Evolutionary conservation across 2,797 vertebrate genomes (phyloP).

Genomic region (Tragelaphus eurycerus): DNA sequence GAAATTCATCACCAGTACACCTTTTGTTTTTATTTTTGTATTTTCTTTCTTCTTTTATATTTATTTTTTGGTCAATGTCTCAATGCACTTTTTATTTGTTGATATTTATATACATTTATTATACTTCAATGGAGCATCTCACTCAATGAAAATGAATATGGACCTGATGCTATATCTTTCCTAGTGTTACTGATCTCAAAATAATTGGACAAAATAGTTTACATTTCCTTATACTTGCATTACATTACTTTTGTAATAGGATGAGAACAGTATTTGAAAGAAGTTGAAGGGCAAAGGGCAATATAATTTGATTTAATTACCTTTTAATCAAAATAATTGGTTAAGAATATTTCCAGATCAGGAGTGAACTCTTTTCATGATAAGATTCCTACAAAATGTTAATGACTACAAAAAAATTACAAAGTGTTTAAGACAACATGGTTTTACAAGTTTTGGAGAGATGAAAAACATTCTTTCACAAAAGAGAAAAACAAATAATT

Average conservation of each 20-base stretch:
- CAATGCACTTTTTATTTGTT: background rate
- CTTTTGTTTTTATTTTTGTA: background rate
- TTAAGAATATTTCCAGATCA: conserved; percentile 33
- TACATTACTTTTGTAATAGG: conserved; percentile 24
- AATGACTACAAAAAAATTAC: background rate
- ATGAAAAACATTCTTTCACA: conserved; percentile 16
- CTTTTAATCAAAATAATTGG: conserved; percentile 46
- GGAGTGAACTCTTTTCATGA: conserved; percentile 12
- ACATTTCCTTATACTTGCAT: conserved; percentile 3
- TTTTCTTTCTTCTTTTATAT: background rate
- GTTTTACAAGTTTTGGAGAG: conserved; percentile 23
- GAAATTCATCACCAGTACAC: background rate
- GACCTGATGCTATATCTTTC: background rate
- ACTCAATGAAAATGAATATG: conserved; percentile 10
- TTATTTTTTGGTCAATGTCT: background rate
- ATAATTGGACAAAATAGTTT: conserved; percentile 33
- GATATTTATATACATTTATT: background rate
- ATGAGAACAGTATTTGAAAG: conserved; percentile 33
- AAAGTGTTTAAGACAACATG: conserved; percentile 32
- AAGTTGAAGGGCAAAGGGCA: conserved; percentile 23
- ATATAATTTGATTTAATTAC: background rate
- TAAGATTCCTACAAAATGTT: background rate
- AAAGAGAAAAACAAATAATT: conserved; percentile 49
- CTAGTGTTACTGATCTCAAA: background rate
- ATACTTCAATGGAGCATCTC: background rate